Percentiles rank a stretch among this genome's conserved stretches.
These are phyloP conservation scores for Amitus sp. DNA, from an alignment of 2,888 invertebrate genomes.

Conservation along the genomic window DNA sequence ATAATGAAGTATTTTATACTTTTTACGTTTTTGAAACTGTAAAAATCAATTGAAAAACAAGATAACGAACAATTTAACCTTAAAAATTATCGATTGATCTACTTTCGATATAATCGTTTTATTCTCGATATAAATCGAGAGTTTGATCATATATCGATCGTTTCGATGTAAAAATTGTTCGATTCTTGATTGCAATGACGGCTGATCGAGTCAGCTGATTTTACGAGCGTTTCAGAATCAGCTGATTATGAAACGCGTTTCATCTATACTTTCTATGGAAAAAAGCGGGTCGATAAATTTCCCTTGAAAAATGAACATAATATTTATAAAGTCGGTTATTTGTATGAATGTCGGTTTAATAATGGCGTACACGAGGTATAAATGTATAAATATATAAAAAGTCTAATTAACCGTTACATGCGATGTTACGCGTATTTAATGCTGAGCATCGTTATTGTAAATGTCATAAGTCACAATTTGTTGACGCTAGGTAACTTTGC, in stretches of 20 bases:
- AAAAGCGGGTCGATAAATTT: too few species aligned
- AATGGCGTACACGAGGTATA: slow-evolving; percentile 55
- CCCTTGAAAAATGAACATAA: too few species aligned
- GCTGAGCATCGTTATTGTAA: slow-evolving; percentile 40
- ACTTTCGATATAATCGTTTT: too few species aligned
- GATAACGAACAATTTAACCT: slow-evolving; percentile 44
- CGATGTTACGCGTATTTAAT: slow-evolving; percentile 29
- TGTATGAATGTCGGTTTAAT: slow-evolving; percentile 32
- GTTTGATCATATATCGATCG: too few species aligned
- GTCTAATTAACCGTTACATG: slow-evolving; percentile 41
- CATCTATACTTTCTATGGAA: too few species aligned
- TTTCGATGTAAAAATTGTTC: slow-evolving; percentile 18
- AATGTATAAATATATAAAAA: slow-evolving; percentile 62
- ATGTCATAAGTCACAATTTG: slow-evolving; percentile 34
- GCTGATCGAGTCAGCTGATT: too few species aligned
- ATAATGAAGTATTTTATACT: too few species aligned
- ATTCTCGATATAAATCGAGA: too few species aligned
- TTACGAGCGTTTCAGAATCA: too few species aligned
- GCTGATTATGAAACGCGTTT: too few species aligned
- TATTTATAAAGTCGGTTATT: too few species aligned
- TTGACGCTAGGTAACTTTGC: slow-evolving; percentile 25
- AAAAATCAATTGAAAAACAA: slow-evolving; percentile 42
- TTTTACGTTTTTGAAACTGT: too few species aligned
- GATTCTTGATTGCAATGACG: slow-evolving; percentile 6
- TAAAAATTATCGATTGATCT: slow-evolving; percentile 38